A percentile compares a stretch with the other conserved stretches of the same genome.
Evolutionary conservation across 2,797 vertebrate genomes (phyloP).

Genomic region (Melanogrammus aeglefinus): DNA sequence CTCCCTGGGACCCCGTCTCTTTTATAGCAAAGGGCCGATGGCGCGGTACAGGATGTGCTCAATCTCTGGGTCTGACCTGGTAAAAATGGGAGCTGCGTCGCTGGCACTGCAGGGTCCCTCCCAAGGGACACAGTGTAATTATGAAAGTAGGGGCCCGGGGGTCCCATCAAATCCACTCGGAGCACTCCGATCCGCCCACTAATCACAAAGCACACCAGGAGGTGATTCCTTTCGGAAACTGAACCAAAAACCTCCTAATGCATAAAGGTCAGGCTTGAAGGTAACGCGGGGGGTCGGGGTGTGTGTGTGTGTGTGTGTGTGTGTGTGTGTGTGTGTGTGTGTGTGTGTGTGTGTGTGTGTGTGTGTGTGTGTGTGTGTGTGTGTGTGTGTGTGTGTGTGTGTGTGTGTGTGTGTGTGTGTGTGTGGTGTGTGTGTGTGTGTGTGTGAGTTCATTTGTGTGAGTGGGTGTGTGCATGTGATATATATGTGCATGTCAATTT

Average conservation of each 20-base stretch:
- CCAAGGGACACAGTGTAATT: slow-evolving; percentile 77
- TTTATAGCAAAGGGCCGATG: slow-evolving; percentile 75
- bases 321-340: too few species aligned
- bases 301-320: slow-evolving; percentile 8
- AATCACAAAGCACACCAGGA: slow-evolving; percentile 75
- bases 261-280: slow-evolving; percentile 73
- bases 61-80: slow-evolving; percentile 71
- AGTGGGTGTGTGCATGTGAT: neutral
- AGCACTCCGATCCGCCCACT: slow-evolving; percentile 71
- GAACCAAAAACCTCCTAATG: slow-evolving; percentile 74
- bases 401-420: slow-evolving; percentile 8
- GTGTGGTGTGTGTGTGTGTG: neutral
- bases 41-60: slow-evolving; percentile 65
- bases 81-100: slow-evolving; percentile 71
- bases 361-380: neutral
- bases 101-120: slow-evolving; percentile 73
- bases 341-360: neutral
- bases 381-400: neutral
- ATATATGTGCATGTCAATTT: neutral
- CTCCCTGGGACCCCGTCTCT: slow-evolving; percentile 63
- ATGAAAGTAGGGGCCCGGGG: slow-evolving; percentile 70
- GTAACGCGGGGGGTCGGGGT: neutral
- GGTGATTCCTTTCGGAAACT: slow-evolving; percentile 72
- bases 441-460: neutral
- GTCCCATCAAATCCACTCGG: slow-evolving; percentile 60